Evolutionary conservation across 35 echinoderm and acorn worm genomes (phyloP), one percentile per base, ranked within the genome.

Genomic region (Diadema setosum): DNA sequence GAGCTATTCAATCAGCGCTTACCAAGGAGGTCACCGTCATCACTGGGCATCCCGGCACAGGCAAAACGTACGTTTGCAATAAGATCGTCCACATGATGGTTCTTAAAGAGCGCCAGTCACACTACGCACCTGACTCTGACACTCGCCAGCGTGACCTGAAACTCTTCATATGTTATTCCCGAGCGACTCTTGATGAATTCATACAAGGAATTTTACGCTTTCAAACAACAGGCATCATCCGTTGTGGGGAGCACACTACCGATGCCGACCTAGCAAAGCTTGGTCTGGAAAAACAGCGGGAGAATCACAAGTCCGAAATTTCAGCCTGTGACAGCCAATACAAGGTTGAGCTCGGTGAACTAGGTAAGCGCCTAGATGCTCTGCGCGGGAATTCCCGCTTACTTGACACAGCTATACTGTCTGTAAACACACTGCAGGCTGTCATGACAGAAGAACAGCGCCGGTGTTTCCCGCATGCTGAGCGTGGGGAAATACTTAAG

Each of bases 131-230:
- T n/a, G n/a, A n/a, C 48, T n/a, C 9, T n/a, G n/a, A 9, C 9
- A 52, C 48, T 11, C 9, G n/a, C 48, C 26, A 50, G 21, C 2
- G 58, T 15, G 39, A 41, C 30, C 94, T 90, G 1, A 82, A 92
- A 25, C 36, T 97, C 2, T 81, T 97, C 12, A 83, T 97, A 6
- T 97, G 94, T 35, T 97, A 84, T 43, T 92, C 94, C 34, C 92
- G 91, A 29, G 89, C 91, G 81, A 89, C 94, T n/a, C 83, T 97
- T 8, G 94, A 97, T 86, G 89, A 97, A 39, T 97, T 97, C 60
- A 32, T 97, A 15, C 89, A 92, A 81, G 94, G 90, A 16, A 87
- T 97, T 29, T 32, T 84, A 32, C 4, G 39, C 6, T 95, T 95
- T 75, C 16, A 73, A 35, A 50, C 35, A 5, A 4, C 75, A 0